A percentile compares a stretch with the other conserved stretches of the same genome.
Conservation (phyloP, 2,888 invertebrate genomes). For the Ditula angustiorana region DNA sequence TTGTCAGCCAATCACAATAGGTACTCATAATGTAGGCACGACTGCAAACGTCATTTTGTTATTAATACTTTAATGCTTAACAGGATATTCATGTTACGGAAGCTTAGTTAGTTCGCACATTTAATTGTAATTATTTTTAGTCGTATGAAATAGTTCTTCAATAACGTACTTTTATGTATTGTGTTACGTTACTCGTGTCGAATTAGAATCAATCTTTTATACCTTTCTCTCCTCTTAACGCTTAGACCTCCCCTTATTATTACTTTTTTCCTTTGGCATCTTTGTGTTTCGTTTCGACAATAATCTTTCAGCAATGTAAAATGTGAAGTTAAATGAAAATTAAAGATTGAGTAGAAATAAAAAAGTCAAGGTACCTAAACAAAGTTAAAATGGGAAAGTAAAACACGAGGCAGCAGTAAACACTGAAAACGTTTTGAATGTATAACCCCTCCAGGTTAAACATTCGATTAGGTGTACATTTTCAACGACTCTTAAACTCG, state of each 20-base stretch:
- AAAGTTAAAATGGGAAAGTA: slow-evolving; percentile 7
- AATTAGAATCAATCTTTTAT: no score
- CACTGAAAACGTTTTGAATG: no score
- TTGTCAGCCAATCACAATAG: background rate
- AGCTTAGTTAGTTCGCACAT: background rate
- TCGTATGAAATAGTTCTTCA: background rate
- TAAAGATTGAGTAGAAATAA: background rate
- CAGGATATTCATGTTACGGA: background rate
- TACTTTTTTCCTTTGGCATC: no score
- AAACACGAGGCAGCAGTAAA: no score
- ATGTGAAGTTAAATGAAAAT: background rate
- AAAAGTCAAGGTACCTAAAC: background rate
- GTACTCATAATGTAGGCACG: background rate
- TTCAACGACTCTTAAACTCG: background rate
- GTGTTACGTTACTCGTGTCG: no score
- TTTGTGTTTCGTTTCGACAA: background rate
- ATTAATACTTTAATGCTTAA: background rate
- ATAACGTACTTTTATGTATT: background rate
- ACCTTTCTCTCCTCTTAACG: no score
- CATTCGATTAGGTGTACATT: background rate
- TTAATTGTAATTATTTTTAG: background rate
- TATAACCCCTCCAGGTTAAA: slow-evolving; percentile 16
- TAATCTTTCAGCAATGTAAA: background rate
- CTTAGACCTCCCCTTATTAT: no score
- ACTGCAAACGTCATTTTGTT: background rate